phyloP scores from a whole-genome alignment of 92 coral and sea anemone genomes.

The Palythoa grandiflora region DNA sequence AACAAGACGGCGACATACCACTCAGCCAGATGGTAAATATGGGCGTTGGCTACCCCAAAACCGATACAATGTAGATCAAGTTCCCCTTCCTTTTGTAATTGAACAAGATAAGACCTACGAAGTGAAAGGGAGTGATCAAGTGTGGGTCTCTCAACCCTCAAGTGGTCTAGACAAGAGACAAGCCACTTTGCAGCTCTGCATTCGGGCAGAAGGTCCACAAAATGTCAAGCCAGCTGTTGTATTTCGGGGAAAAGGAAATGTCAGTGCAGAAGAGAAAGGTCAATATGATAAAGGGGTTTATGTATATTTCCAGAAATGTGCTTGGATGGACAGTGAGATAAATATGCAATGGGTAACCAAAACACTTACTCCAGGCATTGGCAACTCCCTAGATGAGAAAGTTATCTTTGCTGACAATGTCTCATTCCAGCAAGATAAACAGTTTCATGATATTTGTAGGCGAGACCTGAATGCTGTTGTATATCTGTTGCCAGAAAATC shows the following conservation, averaged over 20 bases:
- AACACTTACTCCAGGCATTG: slow-evolving; percentile 60
- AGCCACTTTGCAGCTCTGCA: slow-evolving; percentile 67
- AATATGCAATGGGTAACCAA: slow-evolving; percentile 58
- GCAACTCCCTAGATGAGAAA: slow-evolving; percentile 34
- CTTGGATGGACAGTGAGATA: slow-evolving; percentile 62
- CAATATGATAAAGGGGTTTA: slow-evolving; percentile 58
- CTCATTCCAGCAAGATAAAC: not conserved
- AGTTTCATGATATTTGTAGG: not conserved
- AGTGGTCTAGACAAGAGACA: slow-evolving; percentile 4
- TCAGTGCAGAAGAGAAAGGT: slow-evolving; percentile 50
- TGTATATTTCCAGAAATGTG: slow-evolving; percentile 57
- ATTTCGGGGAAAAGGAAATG: slow-evolving; percentile 66
- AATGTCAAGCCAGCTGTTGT: slow-evolving; percentile 66
- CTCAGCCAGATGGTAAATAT: not conserved
- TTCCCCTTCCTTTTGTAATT: not conserved
- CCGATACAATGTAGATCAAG: not conserved
- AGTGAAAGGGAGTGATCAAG: not conserved
- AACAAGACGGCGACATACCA: not conserved
- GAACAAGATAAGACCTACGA: not conserved
- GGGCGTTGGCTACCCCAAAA: slow-evolving; percentile 3
- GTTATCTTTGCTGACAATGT: not conserved
- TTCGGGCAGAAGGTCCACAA: slow-evolving; percentile 61
- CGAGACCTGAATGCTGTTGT: not conserved
- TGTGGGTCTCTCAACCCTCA: slow-evolving; percentile 14
- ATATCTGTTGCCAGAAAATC: not conserved